phyloP scores from a whole-genome alignment of 1,140 invertebrate species.

The Drosophila leontia region DNA sequence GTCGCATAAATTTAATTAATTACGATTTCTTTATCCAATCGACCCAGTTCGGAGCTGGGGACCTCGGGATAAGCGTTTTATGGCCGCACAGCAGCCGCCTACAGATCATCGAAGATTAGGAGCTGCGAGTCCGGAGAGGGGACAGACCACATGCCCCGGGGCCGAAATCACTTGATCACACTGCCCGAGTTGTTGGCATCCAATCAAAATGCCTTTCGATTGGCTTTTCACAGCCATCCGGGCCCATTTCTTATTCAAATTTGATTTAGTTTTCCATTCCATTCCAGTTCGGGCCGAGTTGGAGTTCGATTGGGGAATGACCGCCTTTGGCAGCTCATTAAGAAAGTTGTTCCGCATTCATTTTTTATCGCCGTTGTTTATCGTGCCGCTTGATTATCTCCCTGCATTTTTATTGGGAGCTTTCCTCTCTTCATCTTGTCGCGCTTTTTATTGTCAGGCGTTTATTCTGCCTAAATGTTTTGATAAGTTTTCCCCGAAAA shows the following conservation, averaged over 20 bases:
- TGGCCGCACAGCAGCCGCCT: slow-evolving; percentile 78
- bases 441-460: slow-evolving; percentile 69
- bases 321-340: slow-evolving; percentile 82
- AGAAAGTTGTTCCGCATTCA: slow-evolving; percentile 83
- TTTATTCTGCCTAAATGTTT: slow-evolving; percentile 83
- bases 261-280: slow-evolving; percentile 71
- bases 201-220: slow-evolving; percentile 64
- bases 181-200: slow-evolving; percentile 50
- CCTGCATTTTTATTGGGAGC: slow-evolving; percentile 27
- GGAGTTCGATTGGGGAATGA: slow-evolving; percentile 18
- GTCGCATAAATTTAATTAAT: slow-evolving; percentile 83
- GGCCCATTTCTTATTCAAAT: slow-evolving; percentile 77
- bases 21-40: slow-evolving; percentile 83
- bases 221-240: slow-evolving; percentile 49
- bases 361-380: slow-evolving; percentile 80
- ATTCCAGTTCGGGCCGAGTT: slow-evolving; percentile 4
- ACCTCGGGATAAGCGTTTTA: slow-evolving; percentile 67
- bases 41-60: slow-evolving; percentile 56
- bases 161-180: slow-evolving; percentile 73
- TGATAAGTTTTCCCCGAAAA: slow-evolving; percentile 70
- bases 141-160: background rate
- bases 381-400: slow-evolving; percentile 72
- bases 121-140: background rate
- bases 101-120: slow-evolving; percentile 76
- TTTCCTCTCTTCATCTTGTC: slow-evolving; percentile 65